phyloP scores from a whole-genome alignment of 30 jellyfish, hydroid and myxozoan species.

The Cassiopea andromeda region DNA sequence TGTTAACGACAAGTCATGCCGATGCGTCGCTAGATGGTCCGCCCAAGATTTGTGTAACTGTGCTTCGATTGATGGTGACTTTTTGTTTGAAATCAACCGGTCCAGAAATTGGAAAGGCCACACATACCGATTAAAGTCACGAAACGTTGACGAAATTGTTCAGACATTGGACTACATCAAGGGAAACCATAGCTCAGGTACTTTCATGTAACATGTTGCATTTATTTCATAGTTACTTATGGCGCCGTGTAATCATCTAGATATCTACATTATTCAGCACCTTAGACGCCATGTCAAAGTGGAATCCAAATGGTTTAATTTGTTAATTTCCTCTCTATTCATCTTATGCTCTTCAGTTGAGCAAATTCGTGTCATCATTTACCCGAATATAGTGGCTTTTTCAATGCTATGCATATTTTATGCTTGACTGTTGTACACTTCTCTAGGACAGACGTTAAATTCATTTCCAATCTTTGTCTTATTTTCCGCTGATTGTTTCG shows the following conservation, averaged over 20 bases:
- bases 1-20: slow-evolving; percentile 62
- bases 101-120: slow-evolving; percentile 25
- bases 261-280: too few relatives aligned
- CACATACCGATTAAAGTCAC: slow-evolving; percentile 49
- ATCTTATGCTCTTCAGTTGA: too few relatives aligned
- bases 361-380: too few relatives aligned
- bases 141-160: slow-evolving; percentile 76
- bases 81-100: slow-evolving; percentile 43
- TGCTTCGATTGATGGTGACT: slow-evolving; percentile 76
- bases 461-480: too few relatives aligned
- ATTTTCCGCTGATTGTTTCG: too few relatives aligned
- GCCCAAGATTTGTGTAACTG: slow-evolving; percentile 59
- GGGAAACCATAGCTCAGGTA: slow-evolving; percentile 34
- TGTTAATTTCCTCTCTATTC: too few relatives aligned
- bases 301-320: too few relatives aligned
- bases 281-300: too few relatives aligned
- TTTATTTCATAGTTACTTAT: neutral
- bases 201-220: neutral
- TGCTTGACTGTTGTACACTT: too few relatives aligned
- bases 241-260: neutral
- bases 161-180: slow-evolving; percentile 73
- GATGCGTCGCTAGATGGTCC: slow-evolving; percentile 82
- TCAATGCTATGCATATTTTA: too few relatives aligned
- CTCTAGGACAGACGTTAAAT: too few relatives aligned
- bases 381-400: too few relatives aligned